Evolutionary conservation across 1,140 invertebrate species (phyloP).

Genomic region (Asobara japonica): DNA sequence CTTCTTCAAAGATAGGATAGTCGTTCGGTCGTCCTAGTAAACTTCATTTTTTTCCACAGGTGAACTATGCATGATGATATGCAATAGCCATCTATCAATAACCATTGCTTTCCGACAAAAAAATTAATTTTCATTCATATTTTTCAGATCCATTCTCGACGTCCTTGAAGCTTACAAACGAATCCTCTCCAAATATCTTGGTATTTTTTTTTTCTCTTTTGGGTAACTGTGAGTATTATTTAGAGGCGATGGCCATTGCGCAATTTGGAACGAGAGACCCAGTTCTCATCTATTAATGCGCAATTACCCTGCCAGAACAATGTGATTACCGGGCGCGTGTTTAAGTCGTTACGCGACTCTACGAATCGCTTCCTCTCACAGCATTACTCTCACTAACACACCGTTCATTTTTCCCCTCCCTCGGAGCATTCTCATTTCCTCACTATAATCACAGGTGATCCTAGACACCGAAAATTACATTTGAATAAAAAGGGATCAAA

Average conservation of each 20-base stretch:
- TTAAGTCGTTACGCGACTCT: slow-evolving; percentile 52
- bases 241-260: background rate
- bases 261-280: slow-evolving; percentile 42
- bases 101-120: too few species aligned
- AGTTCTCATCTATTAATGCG: slow-evolving; percentile 60
- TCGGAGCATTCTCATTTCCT: background rate
- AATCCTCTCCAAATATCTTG: too few species aligned
- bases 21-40: too few species aligned
- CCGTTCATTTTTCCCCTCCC: slow-evolving; percentile 21
- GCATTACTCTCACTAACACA: slow-evolving; percentile 4
- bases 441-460: background rate
- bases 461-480: background rate
- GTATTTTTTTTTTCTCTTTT: too few species aligned
- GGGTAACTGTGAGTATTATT: background rate
- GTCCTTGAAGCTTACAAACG: too few species aligned
- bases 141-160: too few species aligned
- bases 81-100: too few species aligned
- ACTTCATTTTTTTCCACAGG: too few species aligned
- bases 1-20: too few species aligned
- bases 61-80: too few species aligned
- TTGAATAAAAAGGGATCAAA: background rate
- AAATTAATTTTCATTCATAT: too few species aligned
- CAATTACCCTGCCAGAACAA: slow-evolving; percentile 54
- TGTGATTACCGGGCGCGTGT: slow-evolving; percentile 51
- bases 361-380: slow-evolving; percentile 39